These are phyloP conservation scores for Onthophagus taurus DNA, from an alignment of 1,140 invertebrate genomes.

Conservation along the genomic window DNA sequence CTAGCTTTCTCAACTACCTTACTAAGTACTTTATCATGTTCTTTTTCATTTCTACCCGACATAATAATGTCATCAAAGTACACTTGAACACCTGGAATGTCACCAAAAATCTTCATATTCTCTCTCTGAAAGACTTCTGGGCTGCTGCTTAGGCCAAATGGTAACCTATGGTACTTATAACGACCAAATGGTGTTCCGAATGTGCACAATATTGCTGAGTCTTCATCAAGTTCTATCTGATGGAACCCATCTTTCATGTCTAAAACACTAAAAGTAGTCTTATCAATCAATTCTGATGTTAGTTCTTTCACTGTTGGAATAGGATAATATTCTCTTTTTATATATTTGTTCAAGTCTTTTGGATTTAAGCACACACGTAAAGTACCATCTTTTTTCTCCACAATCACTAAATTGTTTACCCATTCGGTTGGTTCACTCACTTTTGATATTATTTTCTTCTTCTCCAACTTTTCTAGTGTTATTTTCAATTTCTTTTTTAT, in stretches of 20 bases:
- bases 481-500: conserved; percentile 9
- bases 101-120: conserved; percentile 18
- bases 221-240: conserved; percentile 17
- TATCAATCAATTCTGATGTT: conserved; percentile 14
- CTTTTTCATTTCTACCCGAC: conserved; percentile 16
- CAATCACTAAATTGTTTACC: conserved; percentile 32
- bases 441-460: conserved; percentile 9
- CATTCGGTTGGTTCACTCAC: conserved; percentile 32
- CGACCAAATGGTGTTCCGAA: conserved; percentile 19
- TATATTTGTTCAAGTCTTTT: conserved; percentile 35
- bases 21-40: conserved; percentile 16
- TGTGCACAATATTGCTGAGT: conserved; percentile 11
- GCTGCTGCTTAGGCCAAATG: conserved; percentile 28
- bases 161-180: conserved; percentile 28
- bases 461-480: conserved; percentile 10
- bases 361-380: conserved; percentile 39
- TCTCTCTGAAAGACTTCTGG: conserved; percentile 26
- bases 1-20: conserved; percentile 20
- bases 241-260: conserved; percentile 25
- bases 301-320: conserved; percentile 30
- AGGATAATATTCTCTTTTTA: conserved; percentile 30
- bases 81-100: conserved; percentile 14
- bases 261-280: conserved; percentile 17
- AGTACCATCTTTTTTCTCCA: conserved; percentile 28
- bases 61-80: conserved; percentile 32